phyloP scores from a whole-genome alignment of 37 sponge, comb jelly and placozoan genomes.

The Diacarnus erythraeanus region DNA sequence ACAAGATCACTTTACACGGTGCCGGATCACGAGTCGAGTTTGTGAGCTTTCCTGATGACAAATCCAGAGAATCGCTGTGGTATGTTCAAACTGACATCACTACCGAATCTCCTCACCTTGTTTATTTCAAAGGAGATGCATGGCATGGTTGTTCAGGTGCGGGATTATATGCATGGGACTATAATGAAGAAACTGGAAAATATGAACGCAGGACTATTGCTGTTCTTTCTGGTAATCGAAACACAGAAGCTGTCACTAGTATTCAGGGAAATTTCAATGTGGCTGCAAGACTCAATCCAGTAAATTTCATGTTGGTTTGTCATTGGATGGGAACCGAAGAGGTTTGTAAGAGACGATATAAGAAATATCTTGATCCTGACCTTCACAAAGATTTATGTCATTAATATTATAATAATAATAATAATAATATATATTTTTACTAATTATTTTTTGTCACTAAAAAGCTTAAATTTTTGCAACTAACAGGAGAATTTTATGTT shows the following conservation, averaged over 20 bases:
- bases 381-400: slow-evolving; percentile 22
- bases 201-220: slow-evolving; percentile 65
- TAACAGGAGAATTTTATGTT: not conserved
- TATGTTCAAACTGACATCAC: slow-evolving; percentile 46
- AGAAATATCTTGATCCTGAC: slow-evolving; percentile 44
- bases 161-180: slow-evolving; percentile 65
- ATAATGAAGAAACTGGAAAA: slow-evolving; percentile 30
- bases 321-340: slow-evolving; percentile 55
- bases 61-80: slow-evolving; percentile 60
- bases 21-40: slow-evolving; percentile 57
- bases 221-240: slow-evolving; percentile 72
- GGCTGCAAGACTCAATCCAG: slow-evolving; percentile 64
- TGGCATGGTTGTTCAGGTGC: slow-evolving; percentile 85
- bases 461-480: not conserved
- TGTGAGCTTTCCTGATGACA: slow-evolving; percentile 87
- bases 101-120: slow-evolving; percentile 47
- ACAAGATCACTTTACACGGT: slow-evolving; percentile 33
- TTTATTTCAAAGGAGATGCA: slow-evolving; percentile 83
- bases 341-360: slow-evolving; percentile 58
- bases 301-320: slow-evolving; percentile 61
- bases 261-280: slow-evolving; percentile 69
- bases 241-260: slow-evolving; percentile 21
- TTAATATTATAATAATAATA: too few species aligned
- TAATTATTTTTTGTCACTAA: too few species aligned
- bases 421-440: too few species aligned